phyloP scores from a whole-genome alignment of 2,113 vertebrate genomes.

The Microtus oregoni region DNA sequence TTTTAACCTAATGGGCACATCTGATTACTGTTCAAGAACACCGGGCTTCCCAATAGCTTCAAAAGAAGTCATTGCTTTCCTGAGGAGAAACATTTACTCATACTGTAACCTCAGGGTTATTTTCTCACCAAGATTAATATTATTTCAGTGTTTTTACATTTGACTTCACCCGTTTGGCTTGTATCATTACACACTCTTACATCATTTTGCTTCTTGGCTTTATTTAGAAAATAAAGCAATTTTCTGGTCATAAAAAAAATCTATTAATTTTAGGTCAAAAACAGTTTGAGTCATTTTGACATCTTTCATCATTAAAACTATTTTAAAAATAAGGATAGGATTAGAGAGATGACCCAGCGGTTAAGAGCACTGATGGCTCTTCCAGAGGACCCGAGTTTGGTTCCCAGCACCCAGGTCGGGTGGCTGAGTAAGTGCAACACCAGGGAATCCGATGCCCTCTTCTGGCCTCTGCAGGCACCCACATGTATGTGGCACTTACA shows the following conservation, averaged over 20 bases:
- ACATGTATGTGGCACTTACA: too few relatives aligned
- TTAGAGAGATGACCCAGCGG: too few relatives aligned
- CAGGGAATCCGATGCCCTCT: too few relatives aligned
- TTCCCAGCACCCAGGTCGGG: too few relatives aligned
- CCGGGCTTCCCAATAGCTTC: slow-evolving; percentile 29
- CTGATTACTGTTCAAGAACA: slow-evolving; percentile 39
- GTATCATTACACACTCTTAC: slow-evolving; percentile 40
- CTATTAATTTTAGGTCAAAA: slow-evolving; percentile 49
- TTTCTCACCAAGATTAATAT: slow-evolving; percentile 58
- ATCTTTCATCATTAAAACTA: too few relatives aligned
- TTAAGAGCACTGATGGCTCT: too few relatives aligned
- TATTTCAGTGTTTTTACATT: slow-evolving; percentile 36
- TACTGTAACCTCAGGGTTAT: slow-evolving; percentile 28
- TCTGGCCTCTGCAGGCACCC: too few relatives aligned
- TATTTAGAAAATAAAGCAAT: slow-evolving; percentile 56
- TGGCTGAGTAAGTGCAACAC: too few relatives aligned
- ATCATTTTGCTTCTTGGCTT: slow-evolving; percentile 59
- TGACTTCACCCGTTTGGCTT: slow-evolving; percentile 26
- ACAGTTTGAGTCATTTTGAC: background rate
- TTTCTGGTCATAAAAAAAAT: slow-evolving; percentile 42
- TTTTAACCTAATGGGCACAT: background rate
- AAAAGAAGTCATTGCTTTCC: slow-evolving; percentile 60
- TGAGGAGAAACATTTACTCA: slow-evolving; percentile 56
- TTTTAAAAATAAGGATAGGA: too few relatives aligned
- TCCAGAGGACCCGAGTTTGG: too few relatives aligned